Evolutionary conservation across 2,888 invertebrate species (phyloP), one percentile per base, ranked within the genome.

Genomic region (Nomada lathburiana): DNA sequence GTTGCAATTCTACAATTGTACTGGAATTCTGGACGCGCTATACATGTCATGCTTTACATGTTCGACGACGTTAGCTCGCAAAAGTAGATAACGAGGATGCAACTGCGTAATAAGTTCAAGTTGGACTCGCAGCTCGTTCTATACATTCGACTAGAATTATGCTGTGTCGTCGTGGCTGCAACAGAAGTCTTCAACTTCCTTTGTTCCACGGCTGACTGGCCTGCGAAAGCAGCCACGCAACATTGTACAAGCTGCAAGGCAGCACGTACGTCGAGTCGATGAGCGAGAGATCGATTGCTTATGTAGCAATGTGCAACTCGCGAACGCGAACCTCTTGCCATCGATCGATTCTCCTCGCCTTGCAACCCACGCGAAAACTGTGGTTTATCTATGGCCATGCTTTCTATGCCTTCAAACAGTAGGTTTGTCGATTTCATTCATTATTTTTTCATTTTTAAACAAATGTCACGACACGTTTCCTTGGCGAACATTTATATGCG

Each of bases 181-280:
- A 36, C 36, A 36, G 36, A 36, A 36, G 36, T 7, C 36, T 36
- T 36, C 7, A 36, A 36, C 86, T 87, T 86, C 88, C 88, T 87
- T 88, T 80, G 88, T 86, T 88, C 76, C 88, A 82, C 77, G 84
- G 81, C 78, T 80, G 72, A 84, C 72, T 47, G 72, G 60, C 10
- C 75, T 68, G 78, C 68, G 70, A 83, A 84, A 68, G 80, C 76
- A 80, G 88, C n/a, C 78, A 64, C 44, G 83, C 83, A 79, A 77
- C 86, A 81, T 75, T 85, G 88, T 44, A 55, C 53, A 62, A 62
- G 50, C 77, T 59, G 63, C 73, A 72, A 78, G 83, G 68, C 79
- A 80, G 74, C 68, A 76, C 76, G 87, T 84, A 76, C 78, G 71
- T 67, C 70, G 68, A 74, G 72, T 62, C 63, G 82, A 71, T 63